Percentiles rank a stretch among this genome's conserved stretches.
Evolutionary conservation across 2,113 vertebrate species (phyloP).

Genomic region (Ploceus nigricollis): DNA sequence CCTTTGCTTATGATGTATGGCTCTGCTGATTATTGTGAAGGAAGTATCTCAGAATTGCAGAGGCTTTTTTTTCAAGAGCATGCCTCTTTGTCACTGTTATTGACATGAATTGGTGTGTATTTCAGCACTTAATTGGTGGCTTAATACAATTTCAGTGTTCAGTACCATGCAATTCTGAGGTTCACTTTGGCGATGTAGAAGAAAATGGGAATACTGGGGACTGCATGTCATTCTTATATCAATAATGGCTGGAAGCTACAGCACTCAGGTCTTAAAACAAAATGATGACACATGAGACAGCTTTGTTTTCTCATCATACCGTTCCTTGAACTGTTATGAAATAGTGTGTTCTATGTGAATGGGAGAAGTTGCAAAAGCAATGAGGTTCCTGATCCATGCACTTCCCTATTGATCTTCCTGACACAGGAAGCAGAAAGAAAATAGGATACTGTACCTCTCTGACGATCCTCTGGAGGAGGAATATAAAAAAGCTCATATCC

Average conservation of each 20-base stretch:
- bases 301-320: background rate
- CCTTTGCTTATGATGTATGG: background rate
- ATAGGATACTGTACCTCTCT: background rate
- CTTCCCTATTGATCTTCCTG: background rate
- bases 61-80: background rate
- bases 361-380: background rate
- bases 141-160: background rate
- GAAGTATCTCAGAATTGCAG: background rate
- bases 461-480: background rate
- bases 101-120: background rate
- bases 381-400: background rate
- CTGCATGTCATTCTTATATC: background rate
- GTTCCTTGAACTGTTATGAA: background rate
- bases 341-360: background rate
- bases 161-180: background rate
- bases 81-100: background rate
- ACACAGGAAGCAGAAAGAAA: background rate
- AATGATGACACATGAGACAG: background rate
- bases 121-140: conserved; percentile 8
- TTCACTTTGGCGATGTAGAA: background rate
- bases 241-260: background rate
- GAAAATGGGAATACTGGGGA: background rate
- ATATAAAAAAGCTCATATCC: background rate
- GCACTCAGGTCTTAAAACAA: background rate
- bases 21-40: background rate